A percentile compares a stretch with the other conserved stretches of the same genome.
Conservation (phyloP, 2,888 invertebrate genomes). For the Shargacucullia verbasci region DNA sequence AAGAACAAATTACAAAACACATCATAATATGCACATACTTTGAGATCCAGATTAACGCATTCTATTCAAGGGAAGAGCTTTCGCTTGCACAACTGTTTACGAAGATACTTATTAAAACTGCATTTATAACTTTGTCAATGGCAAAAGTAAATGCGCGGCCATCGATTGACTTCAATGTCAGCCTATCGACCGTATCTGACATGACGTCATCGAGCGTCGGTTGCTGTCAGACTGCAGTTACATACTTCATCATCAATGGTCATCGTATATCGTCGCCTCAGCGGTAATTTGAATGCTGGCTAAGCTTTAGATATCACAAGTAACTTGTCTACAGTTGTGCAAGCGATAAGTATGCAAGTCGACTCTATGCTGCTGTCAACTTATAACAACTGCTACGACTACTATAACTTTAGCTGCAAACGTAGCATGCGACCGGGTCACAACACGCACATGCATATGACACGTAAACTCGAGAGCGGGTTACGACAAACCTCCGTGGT, state of each 20-base stretch:
- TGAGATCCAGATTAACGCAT: constrained; percentile 6
- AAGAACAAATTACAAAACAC: neutral
- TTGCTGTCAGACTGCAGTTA: too few relatives aligned
- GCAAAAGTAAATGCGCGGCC: too few relatives aligned
- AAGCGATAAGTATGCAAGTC: constrained; percentile 14
- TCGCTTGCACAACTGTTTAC: constrained; percentile 32
- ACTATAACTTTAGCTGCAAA: constrained; percentile 35
- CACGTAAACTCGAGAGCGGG: constrained; percentile 74
- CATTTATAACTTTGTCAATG: too few relatives aligned
- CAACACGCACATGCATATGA: constrained; percentile 64
- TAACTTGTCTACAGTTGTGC: constrained; percentile 28
- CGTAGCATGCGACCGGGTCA: constrained; percentile 48
- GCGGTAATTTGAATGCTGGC: too few relatives aligned
- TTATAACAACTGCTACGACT: constrained; percentile 8
- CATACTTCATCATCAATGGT: too few relatives aligned
- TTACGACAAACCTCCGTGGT: constrained; percentile 87
- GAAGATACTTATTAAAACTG: neutral
- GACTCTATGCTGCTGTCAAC: neutral
- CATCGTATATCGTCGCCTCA: too few relatives aligned
- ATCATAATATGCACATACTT: constrained; percentile 4
- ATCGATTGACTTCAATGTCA: too few relatives aligned
- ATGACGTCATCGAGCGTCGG: too few relatives aligned
- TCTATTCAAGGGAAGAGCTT: neutral
- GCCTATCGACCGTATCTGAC: too few relatives aligned
- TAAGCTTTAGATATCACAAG: too few relatives aligned